phyloP scores from a whole-genome alignment of 2,113 vertebrate genomes.

The Tiliqua scincoides region DNA sequence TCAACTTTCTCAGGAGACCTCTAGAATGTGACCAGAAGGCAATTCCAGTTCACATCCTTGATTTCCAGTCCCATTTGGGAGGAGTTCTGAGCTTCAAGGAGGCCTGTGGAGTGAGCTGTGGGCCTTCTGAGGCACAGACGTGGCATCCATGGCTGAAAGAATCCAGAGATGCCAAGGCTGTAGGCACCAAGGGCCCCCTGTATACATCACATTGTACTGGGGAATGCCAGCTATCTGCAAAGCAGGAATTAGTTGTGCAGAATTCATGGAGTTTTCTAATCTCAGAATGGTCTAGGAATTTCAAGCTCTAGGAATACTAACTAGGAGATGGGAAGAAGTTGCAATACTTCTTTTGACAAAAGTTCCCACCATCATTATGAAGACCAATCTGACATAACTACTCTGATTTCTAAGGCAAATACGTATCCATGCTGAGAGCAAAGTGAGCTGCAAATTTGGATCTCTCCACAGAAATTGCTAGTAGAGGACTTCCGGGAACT shows the following conservation, averaged over 20 bases:
- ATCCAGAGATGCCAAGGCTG: no score
- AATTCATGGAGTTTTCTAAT: neutral
- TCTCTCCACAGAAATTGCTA: slow-evolving; percentile 57
- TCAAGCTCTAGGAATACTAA: neutral
- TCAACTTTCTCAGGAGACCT: no score
- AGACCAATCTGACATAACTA: neutral
- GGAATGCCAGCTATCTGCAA: neutral
- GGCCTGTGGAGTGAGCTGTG: no score
- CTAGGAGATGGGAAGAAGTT: neutral
- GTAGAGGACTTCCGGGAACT: slow-evolving; percentile 72
- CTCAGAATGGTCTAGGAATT: neutral
- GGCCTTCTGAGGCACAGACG: no score
- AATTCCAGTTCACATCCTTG: no score
- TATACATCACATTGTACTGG: no score
- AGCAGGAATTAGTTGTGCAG: no score
- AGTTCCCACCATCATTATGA: neutral
- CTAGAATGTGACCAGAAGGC: no score
- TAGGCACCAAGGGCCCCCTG: no score
- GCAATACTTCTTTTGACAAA: neutral
- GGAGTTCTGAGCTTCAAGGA: no score
- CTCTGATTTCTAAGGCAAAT: neutral
- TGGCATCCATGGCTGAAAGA: no score
- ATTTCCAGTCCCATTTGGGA: no score
- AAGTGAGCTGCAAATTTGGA: neutral
- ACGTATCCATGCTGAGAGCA: neutral